Conservation (phyloP, 35 echinoderm and acorn worm species). For the Heliocidaris tuberculata region DNA sequence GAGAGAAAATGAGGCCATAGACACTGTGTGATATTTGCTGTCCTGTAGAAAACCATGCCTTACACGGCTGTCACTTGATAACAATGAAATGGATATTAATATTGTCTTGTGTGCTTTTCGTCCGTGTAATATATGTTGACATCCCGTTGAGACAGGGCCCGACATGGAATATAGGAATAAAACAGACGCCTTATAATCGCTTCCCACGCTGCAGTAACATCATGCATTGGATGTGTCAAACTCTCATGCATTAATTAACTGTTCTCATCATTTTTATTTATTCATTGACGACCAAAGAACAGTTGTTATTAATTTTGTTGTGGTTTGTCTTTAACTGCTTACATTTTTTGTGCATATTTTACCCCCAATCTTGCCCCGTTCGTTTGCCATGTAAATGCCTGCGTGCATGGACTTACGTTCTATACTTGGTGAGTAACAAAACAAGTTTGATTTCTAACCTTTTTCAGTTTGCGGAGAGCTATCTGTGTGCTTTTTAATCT, state of each 20-base stretch:
- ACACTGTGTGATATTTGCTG: not conserved
- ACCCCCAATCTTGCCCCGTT: slow-evolving; percentile 46
- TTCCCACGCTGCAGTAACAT: not conserved
- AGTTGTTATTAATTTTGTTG: not conserved
- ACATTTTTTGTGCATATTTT: slow-evolving; percentile 55
- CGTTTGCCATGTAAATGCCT: slow-evolving; percentile 68
- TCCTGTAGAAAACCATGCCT: not conserved
- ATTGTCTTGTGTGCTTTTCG: not conserved
- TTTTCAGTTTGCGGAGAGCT: not conserved
- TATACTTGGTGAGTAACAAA: slow-evolving; percentile 80
- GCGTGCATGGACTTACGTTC: slow-evolving; percentile 88
- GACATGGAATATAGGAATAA: not conserved
- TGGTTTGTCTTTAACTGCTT: slow-evolving; percentile 2
- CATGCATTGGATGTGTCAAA: not conserved
- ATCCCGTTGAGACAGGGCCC: not conserved
- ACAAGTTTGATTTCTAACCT: slow-evolving; percentile 47
- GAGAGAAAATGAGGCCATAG: not conserved
- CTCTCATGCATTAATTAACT: slow-evolving; percentile 5
- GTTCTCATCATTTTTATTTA: not conserved
- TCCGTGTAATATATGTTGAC: not conserved
- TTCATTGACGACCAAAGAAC: not conserved
- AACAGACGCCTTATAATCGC: not conserved
- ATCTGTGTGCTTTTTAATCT: not conserved
- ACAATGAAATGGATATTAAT: not conserved
- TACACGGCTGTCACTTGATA: not conserved